Evolutionary conservation across 2,797 vertebrate genomes (phyloP), one percentile per base, ranked within the genome.

Genomic region (Myotis daubentonii): DNA sequence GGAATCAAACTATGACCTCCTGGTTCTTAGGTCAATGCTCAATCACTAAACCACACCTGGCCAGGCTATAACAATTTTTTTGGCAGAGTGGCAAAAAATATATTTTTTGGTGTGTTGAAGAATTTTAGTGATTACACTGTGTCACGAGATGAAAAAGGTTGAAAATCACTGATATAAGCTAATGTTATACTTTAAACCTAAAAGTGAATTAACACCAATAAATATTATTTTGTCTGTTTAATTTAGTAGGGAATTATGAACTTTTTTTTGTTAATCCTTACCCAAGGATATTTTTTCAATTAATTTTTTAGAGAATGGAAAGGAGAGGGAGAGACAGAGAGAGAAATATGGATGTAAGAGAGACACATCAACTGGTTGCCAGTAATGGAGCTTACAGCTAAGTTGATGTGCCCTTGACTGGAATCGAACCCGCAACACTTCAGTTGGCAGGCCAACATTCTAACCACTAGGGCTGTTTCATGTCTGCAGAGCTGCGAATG

Each of bases 161-260:
- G 75, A 55, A 78, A 55, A 25, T 36, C 7, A 15, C 51, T 78
- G 75, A 55, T 78, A 55, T 23, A 87, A 57, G 4, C 17, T 72
- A 82, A 65, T 87, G 49, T 93, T 88, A 71, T 70, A 89, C 23
- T 72, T 91, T 91, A 86, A 66, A 68, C 8, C 16, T 86, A 38
- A 93, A 85, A 76, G 66, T 84, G 68, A 47, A 76, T 92, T 49
- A 91, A 83, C 38, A 79, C 22, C 53, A 88, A 49, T 74, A 93
- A 85, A 74, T 8, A 81, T 84, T 41, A 85, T 20, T 81, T 86
- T 47, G 20, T 75, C 41, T 95, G 22, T 82, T 91, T 91, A 70
- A 68, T 57, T 17, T 65, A 82, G 36, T 47, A 86, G n/a, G 36
- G 13, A 47, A 79, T 95, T 38, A 74, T 79, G 53, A 55, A 65